Evolutionary conservation across 1,140 invertebrate genomes (phyloP).

Genomic region (Helicoverpa zea): DNA sequence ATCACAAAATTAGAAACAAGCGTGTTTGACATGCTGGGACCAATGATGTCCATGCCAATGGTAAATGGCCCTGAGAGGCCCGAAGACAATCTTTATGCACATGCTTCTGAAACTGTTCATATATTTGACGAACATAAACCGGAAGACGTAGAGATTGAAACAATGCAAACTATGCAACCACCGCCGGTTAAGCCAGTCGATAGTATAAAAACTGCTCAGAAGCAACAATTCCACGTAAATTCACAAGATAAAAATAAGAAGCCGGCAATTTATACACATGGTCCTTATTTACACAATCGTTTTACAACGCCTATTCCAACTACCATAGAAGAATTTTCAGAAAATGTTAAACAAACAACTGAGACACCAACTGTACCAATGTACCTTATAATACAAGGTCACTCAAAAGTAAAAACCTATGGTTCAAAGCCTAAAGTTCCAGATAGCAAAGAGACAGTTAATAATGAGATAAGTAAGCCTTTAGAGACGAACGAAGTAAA

Average conservation of each 20-base stretch:
- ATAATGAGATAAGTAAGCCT: conserved; percentile 74
- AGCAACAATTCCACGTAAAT: conserved; percentile 70
- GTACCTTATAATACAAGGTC: conserved; percentile 93
- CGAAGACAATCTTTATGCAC: conserved; percentile 80
- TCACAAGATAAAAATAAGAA: conserved; percentile 68
- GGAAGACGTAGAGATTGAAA: conserved; percentile 72
- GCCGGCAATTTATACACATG: conserved; percentile 65
- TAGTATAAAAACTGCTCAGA: conserved; percentile 69
- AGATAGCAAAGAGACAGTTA: conserved; percentile 55
- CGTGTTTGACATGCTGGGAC: conserved; percentile 75
- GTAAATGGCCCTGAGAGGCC: conserved; percentile 73
- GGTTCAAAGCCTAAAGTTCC: conserved; percentile 86
- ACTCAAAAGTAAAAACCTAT: conserved; percentile 94
- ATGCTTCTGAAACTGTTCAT: conserved; percentile 78
- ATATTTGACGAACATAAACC: conserved; percentile 69
- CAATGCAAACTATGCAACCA: conserved; percentile 85
- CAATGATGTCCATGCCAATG: conserved; percentile 82
- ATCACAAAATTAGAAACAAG: conserved; percentile 59
- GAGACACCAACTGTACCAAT: conserved; percentile 89
- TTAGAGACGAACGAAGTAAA: conserved; percentile 88
- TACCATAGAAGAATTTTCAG: conserved; percentile 81
- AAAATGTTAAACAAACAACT: conserved; percentile 89
- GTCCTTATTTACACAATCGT: conserved; percentile 82
- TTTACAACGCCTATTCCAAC: conserved; percentile 78
- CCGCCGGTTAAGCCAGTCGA: conserved; percentile 71